A percentile compares a stretch with the other conserved stretches of the same genome.
phyloP scores from a whole-genome alignment of 2,113 vertebrate species.

The Nothobranchius furzeri region DNA sequence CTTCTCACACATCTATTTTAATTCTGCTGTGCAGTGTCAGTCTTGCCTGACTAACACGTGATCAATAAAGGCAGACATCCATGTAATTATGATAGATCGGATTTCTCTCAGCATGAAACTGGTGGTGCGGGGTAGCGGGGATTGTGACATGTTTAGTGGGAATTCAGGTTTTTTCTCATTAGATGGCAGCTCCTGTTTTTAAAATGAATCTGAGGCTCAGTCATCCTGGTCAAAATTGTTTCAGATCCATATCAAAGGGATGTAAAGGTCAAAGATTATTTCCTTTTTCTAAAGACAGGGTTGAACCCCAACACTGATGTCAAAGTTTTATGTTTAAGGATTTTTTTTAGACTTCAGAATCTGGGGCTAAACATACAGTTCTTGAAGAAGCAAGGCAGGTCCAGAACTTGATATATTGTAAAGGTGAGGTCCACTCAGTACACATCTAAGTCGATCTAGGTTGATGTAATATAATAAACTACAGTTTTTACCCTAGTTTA shows the following conservation, averaged over 20 bases:
- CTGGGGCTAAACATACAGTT: no score
- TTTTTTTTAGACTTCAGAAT: no score
- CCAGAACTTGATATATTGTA: no score
- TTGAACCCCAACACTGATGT: neutral
- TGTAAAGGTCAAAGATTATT: no score
- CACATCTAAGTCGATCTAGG: no score
- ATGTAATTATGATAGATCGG: constrained; percentile 78
- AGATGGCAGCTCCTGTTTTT: constrained; percentile 17
- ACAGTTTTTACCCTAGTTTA: no score
- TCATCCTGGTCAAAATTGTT: neutral
- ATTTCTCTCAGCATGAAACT: constrained; percentile 66
- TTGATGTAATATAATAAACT: no score
- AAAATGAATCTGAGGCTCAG: constrained; percentile 4
- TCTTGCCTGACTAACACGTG: constrained; percentile 73
- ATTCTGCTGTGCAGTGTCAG: constrained; percentile 70
- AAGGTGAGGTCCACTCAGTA: no score
- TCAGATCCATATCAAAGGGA: neutral
- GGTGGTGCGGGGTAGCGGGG: constrained; percentile 43
- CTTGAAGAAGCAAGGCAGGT: no score
- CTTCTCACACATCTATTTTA: constrained; percentile 73
- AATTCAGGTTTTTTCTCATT: constrained; percentile 58
- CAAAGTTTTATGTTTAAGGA: neutral
- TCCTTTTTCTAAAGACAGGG: no score
- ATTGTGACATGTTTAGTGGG: constrained; percentile 59
- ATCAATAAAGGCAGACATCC: constrained; percentile 75